A percentile compares a stretch with the other conserved stretches of the same genome.
Evolutionary conservation across 2,113 vertebrate genomes (phyloP).

Genomic region (Copsychus sechellarum): DNA sequence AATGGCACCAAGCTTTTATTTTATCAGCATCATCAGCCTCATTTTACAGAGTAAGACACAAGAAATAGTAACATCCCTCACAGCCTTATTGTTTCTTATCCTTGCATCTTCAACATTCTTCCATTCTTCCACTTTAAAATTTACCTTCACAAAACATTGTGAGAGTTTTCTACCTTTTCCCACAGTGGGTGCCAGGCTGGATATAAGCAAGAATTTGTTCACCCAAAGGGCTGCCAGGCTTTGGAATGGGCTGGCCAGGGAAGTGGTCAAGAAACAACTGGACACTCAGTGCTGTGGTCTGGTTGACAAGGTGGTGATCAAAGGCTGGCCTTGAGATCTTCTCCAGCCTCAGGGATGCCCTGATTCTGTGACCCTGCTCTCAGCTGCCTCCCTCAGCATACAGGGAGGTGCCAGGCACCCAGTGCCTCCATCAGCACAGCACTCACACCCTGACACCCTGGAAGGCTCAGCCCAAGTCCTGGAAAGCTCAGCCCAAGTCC

Average conservation of each 20-base stretch:
- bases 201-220: neutral
- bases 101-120: too few relatives aligned
- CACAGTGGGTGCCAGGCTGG: neutral
- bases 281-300: neutral
- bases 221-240: neutral
- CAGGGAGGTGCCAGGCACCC: accelerated
- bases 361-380: neutral
- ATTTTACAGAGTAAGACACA: too few relatives aligned
- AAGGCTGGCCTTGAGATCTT: accelerated
- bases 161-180: too few relatives aligned
- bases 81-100: too few relatives aligned
- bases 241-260: neutral
- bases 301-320: accelerated
- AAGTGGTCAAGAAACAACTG: neutral
- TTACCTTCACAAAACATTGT: too few relatives aligned
- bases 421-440: neutral
- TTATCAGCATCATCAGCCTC: too few relatives aligned
- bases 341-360: accelerated
- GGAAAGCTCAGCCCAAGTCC: too few relatives aligned
- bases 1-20: accelerated
- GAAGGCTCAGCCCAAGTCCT: too few relatives aligned
- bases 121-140: too few relatives aligned
- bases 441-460: neutral
- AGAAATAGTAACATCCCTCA: too few relatives aligned
- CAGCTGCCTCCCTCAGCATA: neutral